Percentiles rank a stretch among this genome's conserved stretches.
phyloP scores from a whole-genome alignment of 2,113 vertebrate species.

The Polyodon spathula region DNA sequence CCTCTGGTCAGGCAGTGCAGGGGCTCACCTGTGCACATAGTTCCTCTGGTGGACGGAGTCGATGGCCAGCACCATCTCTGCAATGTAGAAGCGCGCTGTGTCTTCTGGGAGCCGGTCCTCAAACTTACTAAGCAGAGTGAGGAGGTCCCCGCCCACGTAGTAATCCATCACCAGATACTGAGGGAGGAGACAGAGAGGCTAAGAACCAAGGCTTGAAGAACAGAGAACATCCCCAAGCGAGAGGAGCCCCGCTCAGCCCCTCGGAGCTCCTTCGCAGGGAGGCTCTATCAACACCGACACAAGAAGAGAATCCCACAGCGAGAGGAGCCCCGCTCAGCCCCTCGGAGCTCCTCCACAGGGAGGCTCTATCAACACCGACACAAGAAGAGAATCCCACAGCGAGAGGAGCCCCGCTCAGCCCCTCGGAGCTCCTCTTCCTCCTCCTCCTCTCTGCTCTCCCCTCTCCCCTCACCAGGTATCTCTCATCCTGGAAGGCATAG shows the following conservation, averaged over 20 bases:
- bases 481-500: conserved; percentile 54
- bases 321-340: conserved; percentile 50
- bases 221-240: too few relatives aligned
- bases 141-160: conserved; percentile 47
- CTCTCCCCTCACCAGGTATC: conserved; percentile 50
- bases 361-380: too few relatives aligned
- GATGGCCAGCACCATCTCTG: conserved; percentile 55
- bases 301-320: too few relatives aligned
- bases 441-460: too few relatives aligned
- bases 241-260: conserved; percentile 50
- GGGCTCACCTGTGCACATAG: conserved; percentile 46
- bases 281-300: too few relatives aligned
- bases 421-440: too few relatives aligned
- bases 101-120: conserved; percentile 51
- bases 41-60: conserved; percentile 46
- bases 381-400: too few relatives aligned
- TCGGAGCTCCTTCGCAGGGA: too few relatives aligned
- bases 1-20: too few relatives aligned
- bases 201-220: too few relatives aligned
- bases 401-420: conserved; percentile 50
- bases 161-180: conserved; percentile 59
- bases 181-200: too few relatives aligned
- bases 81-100: conserved; percentile 51
- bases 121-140: conserved; percentile 54
- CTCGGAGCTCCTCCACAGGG: too few relatives aligned